phyloP scores from a whole-genome alignment of 2,113 vertebrate species.

The Candoia aspera region DNA sequence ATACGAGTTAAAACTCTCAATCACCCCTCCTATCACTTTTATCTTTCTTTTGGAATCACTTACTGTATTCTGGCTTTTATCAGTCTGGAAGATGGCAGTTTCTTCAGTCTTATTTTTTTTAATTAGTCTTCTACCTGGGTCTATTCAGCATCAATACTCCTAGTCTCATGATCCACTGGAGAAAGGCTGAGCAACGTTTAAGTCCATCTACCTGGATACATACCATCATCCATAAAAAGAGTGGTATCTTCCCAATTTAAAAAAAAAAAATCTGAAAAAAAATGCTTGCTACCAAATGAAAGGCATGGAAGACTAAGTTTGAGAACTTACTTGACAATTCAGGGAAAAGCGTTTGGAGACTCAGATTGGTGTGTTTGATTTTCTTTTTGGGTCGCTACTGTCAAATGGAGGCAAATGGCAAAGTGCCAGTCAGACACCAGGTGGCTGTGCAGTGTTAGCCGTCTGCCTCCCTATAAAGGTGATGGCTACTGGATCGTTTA shows the following conservation, averaged over 20 bases:
- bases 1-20: neutral
- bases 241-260: neutral
- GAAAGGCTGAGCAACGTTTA: neutral
- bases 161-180: neutral
- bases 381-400: neutral
- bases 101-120: neutral
- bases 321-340: neutral
- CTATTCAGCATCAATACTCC: neutral
- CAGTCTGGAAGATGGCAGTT: neutral
- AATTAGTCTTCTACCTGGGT: neutral
- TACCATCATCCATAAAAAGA: neutral
- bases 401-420: neutral
- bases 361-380: neutral
- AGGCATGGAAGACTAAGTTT: neutral
- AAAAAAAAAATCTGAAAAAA: too few relatives aligned
- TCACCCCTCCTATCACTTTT: neutral
- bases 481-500: neutral
- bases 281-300: neutral
- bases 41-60: neutral
- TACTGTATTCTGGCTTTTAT: neutral
- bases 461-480: neutral
- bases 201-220: too few relatives aligned
- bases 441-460: neutral
- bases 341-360: neutral
- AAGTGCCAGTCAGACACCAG: constrained; percentile 1